A percentile compares a stretch with the other conserved stretches of the same genome.
These are phyloP conservation scores for Hesperia comma DNA, from an alignment of 2,888 invertebrate species.

Conservation along the genomic window DNA sequence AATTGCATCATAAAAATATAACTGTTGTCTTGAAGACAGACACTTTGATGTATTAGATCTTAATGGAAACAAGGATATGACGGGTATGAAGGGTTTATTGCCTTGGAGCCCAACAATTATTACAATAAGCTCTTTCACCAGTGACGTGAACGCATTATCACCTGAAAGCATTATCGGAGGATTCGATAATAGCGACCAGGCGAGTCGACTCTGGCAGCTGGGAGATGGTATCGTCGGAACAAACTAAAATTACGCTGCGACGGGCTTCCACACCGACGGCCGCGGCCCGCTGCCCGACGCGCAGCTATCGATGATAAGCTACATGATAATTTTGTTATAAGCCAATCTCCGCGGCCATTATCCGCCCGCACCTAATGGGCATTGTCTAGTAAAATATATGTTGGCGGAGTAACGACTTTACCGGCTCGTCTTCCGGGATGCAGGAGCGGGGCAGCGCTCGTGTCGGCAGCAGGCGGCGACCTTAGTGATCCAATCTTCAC, in stretches of 20 bases:
- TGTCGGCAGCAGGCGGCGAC: neutral
- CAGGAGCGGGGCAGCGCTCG: neutral
- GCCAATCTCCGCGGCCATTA: constrained; percentile 32
- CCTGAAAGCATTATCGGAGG: constrained; percentile 1
- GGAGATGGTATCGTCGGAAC: constrained; percentile 43
- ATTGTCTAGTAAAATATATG: constrained; percentile 36
- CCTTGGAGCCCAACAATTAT: too few species aligned
- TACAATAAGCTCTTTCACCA: too few species aligned
- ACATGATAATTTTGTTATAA: constrained; percentile 45
- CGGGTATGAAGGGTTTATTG: too few species aligned
- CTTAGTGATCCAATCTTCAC: too few species aligned
- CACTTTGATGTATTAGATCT: too few species aligned
- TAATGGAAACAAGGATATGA: too few species aligned
- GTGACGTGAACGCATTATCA: too few species aligned
- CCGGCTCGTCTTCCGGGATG: neutral
- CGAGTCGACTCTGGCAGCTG: constrained; percentile 5
- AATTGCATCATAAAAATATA: too few species aligned
- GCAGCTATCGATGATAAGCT: constrained; percentile 32
- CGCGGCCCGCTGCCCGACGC: neutral
- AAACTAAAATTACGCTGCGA: constrained; percentile 41
- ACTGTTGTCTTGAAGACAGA: too few species aligned
- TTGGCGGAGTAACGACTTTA: constrained; percentile 22
- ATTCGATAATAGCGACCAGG: constrained; percentile 36
- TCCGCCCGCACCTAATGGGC: constrained; percentile 21
- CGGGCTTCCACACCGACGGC: constrained; percentile 22